Percentiles rank a stretch among this genome's conserved stretches.
phyloP scores from a whole-genome alignment of 2,113 vertebrate species.

The Percina caprodes region DNA sequence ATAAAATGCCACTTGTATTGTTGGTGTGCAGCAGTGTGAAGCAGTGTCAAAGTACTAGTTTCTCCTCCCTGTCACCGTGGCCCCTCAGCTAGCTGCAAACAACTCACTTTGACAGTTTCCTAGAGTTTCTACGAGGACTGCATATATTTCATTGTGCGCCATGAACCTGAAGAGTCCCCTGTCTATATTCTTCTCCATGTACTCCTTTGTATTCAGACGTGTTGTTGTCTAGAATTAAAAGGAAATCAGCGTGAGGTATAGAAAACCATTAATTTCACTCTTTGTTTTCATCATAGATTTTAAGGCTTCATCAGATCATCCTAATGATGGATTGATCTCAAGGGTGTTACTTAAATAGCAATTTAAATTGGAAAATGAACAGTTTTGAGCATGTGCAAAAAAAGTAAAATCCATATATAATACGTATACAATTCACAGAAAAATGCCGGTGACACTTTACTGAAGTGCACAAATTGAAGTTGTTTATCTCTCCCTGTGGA shows the following conservation, averaged over 20 bases:
- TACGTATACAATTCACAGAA: not conserved
- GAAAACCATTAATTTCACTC: not conserved
- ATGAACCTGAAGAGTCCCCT: slow-evolving; percentile 16
- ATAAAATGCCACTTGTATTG: slow-evolving; percentile 30
- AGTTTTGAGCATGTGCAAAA: slow-evolving; percentile 4
- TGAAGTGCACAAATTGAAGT: slow-evolving; percentile 60
- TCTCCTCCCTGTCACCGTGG: slow-evolving; percentile 54
- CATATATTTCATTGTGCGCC: slow-evolving; percentile 39
- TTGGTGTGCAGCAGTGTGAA: slow-evolving; percentile 45
- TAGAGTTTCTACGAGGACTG: slow-evolving; percentile 52
- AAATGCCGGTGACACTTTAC: slow-evolving; percentile 33
- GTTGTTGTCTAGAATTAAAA: slow-evolving; percentile 24
- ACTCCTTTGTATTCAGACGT: slow-evolving; percentile 9
- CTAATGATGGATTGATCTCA: slow-evolving; percentile 12
- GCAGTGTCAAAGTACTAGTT: slow-evolving; percentile 33
- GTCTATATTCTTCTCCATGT: not conserved
- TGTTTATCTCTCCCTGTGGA: slow-evolving; percentile 68
- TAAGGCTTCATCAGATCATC: not conserved
- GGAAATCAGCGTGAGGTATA: not conserved
- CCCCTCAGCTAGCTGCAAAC: slow-evolving; percentile 60
- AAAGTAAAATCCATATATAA: slow-evolving; percentile 3
- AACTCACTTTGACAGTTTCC: slow-evolving; percentile 69
- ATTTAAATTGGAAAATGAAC: not conserved
- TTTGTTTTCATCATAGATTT: slow-evolving; percentile 3
- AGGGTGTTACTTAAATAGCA: not conserved